phyloP scores from a whole-genome alignment of 1,140 invertebrate genomes.

The Drosophila simulans region DNA sequence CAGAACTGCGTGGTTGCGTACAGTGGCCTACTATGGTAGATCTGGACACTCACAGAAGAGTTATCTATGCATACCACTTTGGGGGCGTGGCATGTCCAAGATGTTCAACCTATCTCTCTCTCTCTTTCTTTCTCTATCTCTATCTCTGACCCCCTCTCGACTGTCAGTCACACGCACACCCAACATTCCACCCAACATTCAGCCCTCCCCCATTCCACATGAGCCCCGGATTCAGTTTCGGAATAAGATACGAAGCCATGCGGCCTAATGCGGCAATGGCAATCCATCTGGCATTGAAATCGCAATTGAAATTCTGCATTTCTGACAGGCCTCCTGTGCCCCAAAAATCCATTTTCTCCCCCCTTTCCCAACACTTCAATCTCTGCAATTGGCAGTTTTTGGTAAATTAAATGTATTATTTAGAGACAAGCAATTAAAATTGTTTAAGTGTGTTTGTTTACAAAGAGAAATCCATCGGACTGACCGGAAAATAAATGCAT shows the following conservation, averaged over 20 bases:
- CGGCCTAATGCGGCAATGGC: slow-evolving; percentile 54
- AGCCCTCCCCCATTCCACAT: slow-evolving; percentile 12
- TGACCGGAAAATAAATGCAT: slow-evolving; percentile 62
- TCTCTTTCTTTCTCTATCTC: background rate
- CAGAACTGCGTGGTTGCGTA: slow-evolving; percentile 84
- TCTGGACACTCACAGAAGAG: slow-evolving; percentile 71
- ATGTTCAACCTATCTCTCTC: slow-evolving; percentile 28
- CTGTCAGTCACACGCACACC: slow-evolving; percentile 34
- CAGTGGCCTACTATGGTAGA: slow-evolving; percentile 85
- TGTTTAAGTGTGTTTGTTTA: slow-evolving; percentile 60
- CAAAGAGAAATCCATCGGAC: slow-evolving; percentile 45
- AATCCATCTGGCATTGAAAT: slow-evolving; percentile 71
- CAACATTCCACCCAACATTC: slow-evolving; percentile 28
- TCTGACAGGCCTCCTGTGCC: slow-evolving; percentile 45
- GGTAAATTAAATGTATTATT: slow-evolving; percentile 71
- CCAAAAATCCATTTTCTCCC: slow-evolving; percentile 47
- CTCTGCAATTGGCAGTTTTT: slow-evolving; percentile 61
- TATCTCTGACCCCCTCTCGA: slow-evolving; percentile 20
- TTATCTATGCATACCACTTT: slow-evolving; percentile 41
- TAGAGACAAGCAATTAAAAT: slow-evolving; percentile 57
- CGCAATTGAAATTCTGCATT: slow-evolving; percentile 56
- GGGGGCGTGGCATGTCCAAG: slow-evolving; percentile 54
- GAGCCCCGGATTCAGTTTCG: slow-evolving; percentile 5
- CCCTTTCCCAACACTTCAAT: slow-evolving; percentile 13
- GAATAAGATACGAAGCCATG: slow-evolving; percentile 16